A percentile compares a stretch with the other conserved stretches of the same genome.
These are phyloP conservation scores for Pyrocoelia pectoralis DNA, from an alignment of 2,888 invertebrate species.

Conservation along the genomic window DNA sequence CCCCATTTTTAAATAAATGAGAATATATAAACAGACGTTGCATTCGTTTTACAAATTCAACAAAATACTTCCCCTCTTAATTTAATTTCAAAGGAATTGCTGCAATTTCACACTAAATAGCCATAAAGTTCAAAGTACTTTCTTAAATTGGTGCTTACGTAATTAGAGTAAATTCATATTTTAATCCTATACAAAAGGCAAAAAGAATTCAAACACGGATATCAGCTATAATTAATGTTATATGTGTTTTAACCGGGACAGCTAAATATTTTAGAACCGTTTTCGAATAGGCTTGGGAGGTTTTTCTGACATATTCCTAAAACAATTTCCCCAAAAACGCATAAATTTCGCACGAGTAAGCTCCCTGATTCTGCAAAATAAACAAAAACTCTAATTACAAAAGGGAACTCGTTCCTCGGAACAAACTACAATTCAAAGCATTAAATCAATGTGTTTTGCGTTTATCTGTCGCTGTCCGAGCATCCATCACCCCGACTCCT, in stretches of 20 bases:
- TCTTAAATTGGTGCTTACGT: not conserved
- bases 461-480: constrained; percentile 60
- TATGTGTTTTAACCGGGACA: not conserved
- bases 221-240: not conserved
- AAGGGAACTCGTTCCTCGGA: constrained; percentile 58
- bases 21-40: not conserved
- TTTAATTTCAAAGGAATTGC: not conserved
- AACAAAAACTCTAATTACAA: constrained; percentile 56
- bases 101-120: not conserved
- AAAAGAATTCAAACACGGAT: not conserved
- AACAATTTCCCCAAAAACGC: constrained; percentile 32
- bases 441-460: constrained; percentile 62
- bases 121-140: not conserved
- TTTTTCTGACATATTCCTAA: constrained; percentile 37
- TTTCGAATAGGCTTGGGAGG: constrained; percentile 8
- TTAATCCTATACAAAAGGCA: not conserved
- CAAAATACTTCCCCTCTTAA: not conserved
- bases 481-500: constrained; percentile 59
- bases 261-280: constrained; percentile 8
- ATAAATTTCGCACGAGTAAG: constrained; percentile 36
- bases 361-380: constrained; percentile 37
- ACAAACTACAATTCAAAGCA: constrained; percentile 58
- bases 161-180: not conserved
- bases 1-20: constrained; percentile 12
- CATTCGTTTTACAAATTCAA: not conserved